These are phyloP conservation scores for Physeter macrocephalus DNA, from an alignment of 2,113 vertebrate species.

Conservation along the genomic window DNA sequence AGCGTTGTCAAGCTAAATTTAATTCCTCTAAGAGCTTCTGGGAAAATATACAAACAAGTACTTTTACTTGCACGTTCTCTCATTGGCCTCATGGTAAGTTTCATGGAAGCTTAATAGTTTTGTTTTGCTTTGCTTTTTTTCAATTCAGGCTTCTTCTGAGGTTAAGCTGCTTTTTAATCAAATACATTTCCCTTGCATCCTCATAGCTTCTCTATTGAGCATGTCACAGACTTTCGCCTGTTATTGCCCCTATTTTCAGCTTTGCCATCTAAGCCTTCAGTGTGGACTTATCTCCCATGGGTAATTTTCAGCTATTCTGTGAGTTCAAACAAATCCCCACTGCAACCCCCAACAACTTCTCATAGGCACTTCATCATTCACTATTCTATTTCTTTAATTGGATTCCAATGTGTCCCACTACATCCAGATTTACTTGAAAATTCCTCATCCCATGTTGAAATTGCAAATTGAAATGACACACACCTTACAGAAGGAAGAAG, in stretches of 20 bases:
- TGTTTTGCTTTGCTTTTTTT: neutral
- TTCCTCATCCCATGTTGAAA: conserved; percentile 44
- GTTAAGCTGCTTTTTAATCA: conserved; percentile 62
- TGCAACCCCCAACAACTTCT: neutral
- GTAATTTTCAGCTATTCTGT: conserved; percentile 34
- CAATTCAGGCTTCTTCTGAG: neutral
- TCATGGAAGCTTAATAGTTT: neutral
- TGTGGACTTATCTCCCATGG: neutral
- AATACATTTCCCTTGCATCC: conserved; percentile 40
- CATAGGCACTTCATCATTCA: neutral
- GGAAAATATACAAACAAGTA: neutral
- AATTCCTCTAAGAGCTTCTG: neutral
- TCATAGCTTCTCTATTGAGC: neutral
- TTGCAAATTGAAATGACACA: conserved; percentile 39
- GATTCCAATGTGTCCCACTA: conserved; percentile 64
- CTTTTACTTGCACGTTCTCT: neutral
- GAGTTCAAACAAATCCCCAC: conserved; percentile 39
- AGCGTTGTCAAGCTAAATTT: neutral
- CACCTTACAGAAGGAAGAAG: neutral
- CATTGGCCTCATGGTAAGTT: neutral
- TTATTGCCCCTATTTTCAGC: conserved; percentile 47
- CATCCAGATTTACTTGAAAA: conserved; percentile 60
- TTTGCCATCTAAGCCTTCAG: conserved; percentile 22
- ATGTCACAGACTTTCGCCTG: neutral
- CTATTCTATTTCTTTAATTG: conserved; percentile 62